Base-by-base conservation (phyloP, 2,888 invertebrate genomes). In the Dorcus hopei region DNA sequence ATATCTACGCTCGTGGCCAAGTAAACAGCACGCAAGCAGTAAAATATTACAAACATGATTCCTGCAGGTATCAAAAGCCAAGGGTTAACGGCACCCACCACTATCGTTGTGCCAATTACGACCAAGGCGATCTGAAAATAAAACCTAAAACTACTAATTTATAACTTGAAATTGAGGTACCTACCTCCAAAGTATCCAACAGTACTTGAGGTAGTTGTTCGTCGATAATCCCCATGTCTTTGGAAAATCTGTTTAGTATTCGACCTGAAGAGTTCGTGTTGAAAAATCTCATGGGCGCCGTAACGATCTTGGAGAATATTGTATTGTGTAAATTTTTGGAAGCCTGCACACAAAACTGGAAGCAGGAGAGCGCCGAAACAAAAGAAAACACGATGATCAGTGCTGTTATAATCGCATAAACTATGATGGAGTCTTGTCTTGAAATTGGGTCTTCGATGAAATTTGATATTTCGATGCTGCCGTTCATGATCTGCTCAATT, bases 11-110 rank as follows among this genome's bases (percentile, higher is more conserved):
- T 90, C 3, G 91, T 91, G 40, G 82, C 74, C 14, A 93, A 80
- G 78, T 91, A 93, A 64, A 90, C 80, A 2, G 81, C 77, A 45
- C 93, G 77, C 9, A 93, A 73, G 8, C 84, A 75, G 61, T 85
- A 85, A 73, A 93, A 89, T 5, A 90, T 68, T 0, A 83, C 64
- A 0, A 85, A 83, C 6, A 93, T 82, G 4, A 87, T 72, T 0
- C 82, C 76, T 0, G 90, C 88, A 0, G 89, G 88, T 16, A 89
- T 67, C 42, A 90, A 64, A 1, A 90, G 78, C 83, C 86, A 86
- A 65, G 85, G 86, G 78, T 91, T 91, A 7, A 90, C 86, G 2
- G 88, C 72, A 8, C 86, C 85, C 0, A 91, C 86, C 41, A 94
- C 86, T 0, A 88, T 80, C 6, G 90, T 80, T 11, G 91, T 86